Percentiles rank a stretch among this genome's conserved stretches.
phyloP scores from a whole-genome alignment of 2,888 invertebrate species.

The Metopia argyrocephala region DNA sequence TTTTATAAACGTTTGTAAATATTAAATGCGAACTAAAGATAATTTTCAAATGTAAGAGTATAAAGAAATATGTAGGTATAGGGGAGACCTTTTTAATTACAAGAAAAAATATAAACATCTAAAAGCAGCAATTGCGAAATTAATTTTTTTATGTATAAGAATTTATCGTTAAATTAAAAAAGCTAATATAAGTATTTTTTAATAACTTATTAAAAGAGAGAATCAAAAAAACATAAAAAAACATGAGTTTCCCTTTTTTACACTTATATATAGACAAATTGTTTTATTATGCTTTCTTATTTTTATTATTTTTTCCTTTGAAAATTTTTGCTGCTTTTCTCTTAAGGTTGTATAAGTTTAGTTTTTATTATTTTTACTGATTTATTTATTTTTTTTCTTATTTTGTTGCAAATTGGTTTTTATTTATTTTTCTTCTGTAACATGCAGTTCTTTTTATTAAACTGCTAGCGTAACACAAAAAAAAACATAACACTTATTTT shows the following conservation, averaged over 20 bases:
- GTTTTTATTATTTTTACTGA: slow-evolving; percentile 32
- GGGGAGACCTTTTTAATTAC: not conserved
- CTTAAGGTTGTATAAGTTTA: slow-evolving; percentile 48
- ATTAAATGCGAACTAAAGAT: slow-evolving; percentile 52
- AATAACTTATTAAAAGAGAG: slow-evolving; percentile 28
- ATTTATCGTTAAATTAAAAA: not conserved
- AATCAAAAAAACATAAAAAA: slow-evolving; percentile 35
- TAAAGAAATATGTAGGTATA: not conserved
- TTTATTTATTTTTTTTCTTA: slow-evolving; percentile 52
- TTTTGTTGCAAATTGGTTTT: slow-evolving; percentile 59
- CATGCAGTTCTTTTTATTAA: slow-evolving; percentile 56
- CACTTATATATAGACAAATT: slow-evolving; percentile 51
- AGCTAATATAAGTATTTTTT: not conserved
- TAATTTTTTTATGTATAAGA: not conserved
- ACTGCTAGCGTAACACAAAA: slow-evolving; percentile 63
- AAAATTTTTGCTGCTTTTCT: slow-evolving; percentile 55
- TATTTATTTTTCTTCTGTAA: slow-evolving; percentile 57
- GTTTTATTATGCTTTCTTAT: slow-evolving; percentile 33
- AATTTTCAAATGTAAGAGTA: slow-evolving; percentile 5
- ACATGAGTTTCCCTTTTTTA: slow-evolving; percentile 38
- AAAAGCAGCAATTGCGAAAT: slow-evolving; percentile 33
- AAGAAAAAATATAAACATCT: slow-evolving; percentile 43
- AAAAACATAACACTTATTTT: slow-evolving; percentile 63
- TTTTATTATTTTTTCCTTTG: slow-evolving; percentile 35
- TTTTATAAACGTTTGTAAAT: slow-evolving; percentile 42